Base-by-base conservation (phyloP, 2,888 invertebrate genomes). In the Serrognathus titanus region DNA sequence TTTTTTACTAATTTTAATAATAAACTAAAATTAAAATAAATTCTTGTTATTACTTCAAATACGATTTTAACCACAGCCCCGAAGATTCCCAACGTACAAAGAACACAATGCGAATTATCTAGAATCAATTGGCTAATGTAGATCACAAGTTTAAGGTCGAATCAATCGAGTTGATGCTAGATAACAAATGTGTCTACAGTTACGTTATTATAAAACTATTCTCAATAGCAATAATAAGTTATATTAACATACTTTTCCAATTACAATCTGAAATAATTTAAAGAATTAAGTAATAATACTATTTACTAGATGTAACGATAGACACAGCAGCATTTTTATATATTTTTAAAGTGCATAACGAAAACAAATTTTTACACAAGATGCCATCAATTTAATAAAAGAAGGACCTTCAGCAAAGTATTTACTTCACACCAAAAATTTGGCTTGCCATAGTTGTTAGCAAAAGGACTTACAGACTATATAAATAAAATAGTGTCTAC, bases 1-100 rank as follows among this genome's bases (percentile, higher is more conserved):
- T 51, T 24, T 11, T 24, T 12, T 24, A 41, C 43, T 31, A 38
- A 38, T 31, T 35, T 13, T 35, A 49, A 41, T 36, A 54, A 48
- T 51, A 47, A 50, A 48, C 3, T 31, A 46, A 55, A 55, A 37
- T 60, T 55, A 51, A 54, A 55, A 55, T 50, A 55, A 50, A 55
- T 55, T 49, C 43, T 53, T 48, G 47, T 46, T 31, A 31, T 31
- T 51, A 46, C 51, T 58, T 62, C 60, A 57, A 64, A 62, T 58
- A 61, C 56, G 60, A 53, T 59, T 53, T 31, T 60, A 54, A 64
- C 64, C 64, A 64, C 64, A 64, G 64, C 64, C 64, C 64, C 60
- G 57, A 55, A 55, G 47, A 55, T 48, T 58, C 53, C 57, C 51
- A 31, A 56, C 49, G 38, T 48, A 49, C 16, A 45, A 46, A 53